Evolutionary conservation across 2,113 vertebrate species (phyloP).

Genomic region (Physeter macrocephalus): DNA sequence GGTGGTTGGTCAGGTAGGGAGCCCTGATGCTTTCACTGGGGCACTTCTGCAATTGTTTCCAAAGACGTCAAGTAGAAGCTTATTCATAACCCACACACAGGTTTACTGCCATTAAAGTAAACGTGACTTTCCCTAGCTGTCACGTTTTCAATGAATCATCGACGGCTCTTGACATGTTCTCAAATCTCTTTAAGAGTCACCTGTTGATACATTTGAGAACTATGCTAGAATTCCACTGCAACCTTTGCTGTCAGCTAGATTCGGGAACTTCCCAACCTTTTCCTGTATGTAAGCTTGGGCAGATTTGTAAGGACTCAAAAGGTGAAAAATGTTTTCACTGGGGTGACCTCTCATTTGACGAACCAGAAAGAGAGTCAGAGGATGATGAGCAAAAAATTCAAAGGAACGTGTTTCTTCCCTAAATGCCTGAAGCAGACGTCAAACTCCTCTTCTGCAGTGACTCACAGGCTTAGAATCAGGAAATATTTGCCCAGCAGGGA

Average conservation of each 20-base stretch:
- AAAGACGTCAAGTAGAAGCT: background rate
- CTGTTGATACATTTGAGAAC: background rate
- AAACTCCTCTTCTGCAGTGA: background rate
- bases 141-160: background rate
- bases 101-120: background rate
- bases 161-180: background rate
- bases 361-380: slow-evolving; percentile 24
- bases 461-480: background rate
- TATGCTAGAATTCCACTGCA: background rate
- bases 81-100: background rate
- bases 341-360: background rate
- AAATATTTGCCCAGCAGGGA: background rate
- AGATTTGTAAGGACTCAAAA: slow-evolving; percentile 32
- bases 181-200: background rate
- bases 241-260: background rate
- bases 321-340: background rate
- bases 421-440: background rate
- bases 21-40: slow-evolving; percentile 22
- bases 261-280: slow-evolving; percentile 22
- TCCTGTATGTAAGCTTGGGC: background rate
- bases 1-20: slow-evolving; percentile 66
- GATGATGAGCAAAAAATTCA: background rate
- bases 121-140: background rate
- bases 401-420: background rate
- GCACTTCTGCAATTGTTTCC: slow-evolving; percentile 71